These are phyloP conservation scores for Centroberyx gerrardi DNA, from an alignment of 2,797 vertebrate species.

Conservation along the genomic window DNA sequence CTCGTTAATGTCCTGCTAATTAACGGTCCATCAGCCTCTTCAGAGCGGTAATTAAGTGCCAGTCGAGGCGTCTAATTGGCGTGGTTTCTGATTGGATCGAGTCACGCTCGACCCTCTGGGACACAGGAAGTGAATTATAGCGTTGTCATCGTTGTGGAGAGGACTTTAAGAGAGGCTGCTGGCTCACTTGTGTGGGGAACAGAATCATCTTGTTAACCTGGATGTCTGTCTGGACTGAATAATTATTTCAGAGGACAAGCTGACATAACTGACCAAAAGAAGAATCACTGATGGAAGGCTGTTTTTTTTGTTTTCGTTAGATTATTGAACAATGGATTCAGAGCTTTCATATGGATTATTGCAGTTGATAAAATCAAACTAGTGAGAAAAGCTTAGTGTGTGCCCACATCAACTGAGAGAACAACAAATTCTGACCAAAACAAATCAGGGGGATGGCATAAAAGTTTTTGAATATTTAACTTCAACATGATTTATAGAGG, in stretches of 20 bases:
- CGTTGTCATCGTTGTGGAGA: constrained; percentile 66
- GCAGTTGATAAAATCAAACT: no score
- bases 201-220: constrained; percentile 70
- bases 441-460: no score
- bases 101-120: constrained; percentile 77
- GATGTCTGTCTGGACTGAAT: constrained; percentile 26
- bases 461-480: no score
- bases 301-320: constrained; percentile 9
- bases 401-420: no score
- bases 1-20: constrained; percentile 84
- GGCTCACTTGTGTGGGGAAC: constrained; percentile 70
- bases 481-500: no score
- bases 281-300: constrained; percentile 14
- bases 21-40: constrained; percentile 82
- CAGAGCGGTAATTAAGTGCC: constrained; percentile 82
- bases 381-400: no score
- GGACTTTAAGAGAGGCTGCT: constrained; percentile 75
- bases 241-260: constrained; percentile 56
- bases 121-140: constrained; percentile 80
- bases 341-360: no score
- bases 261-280: constrained; percentile 47
- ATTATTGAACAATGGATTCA: no score
- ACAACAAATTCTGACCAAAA: no score
- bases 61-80: constrained; percentile 84
- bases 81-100: constrained; percentile 80